Percentiles rank a stretch among this genome's conserved stretches.
phyloP scores from a whole-genome alignment of 2,888 invertebrate genomes.

The Heliconius cydno region DNA sequence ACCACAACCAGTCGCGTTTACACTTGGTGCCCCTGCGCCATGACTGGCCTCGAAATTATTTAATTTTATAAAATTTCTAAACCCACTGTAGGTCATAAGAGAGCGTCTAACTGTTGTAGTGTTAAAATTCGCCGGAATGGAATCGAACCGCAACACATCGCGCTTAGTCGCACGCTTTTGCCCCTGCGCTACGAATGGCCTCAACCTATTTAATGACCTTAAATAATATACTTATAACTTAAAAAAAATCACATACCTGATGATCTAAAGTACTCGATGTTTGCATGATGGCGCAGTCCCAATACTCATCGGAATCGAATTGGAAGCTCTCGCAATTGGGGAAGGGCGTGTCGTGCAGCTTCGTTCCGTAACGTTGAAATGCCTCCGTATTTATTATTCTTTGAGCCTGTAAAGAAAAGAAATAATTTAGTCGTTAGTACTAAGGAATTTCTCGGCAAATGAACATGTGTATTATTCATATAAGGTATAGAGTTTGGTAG shows the following conservation, averaged over 20 bases:
- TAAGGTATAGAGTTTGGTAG: no score
- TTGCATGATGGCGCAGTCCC: conserved; percentile 88
- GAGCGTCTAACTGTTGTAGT: neutral
- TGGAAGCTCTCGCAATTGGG: conserved; percentile 86
- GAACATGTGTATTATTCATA: no score
- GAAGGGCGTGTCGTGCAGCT: conserved; percentile 80
- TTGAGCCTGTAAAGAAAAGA: conserved; percentile 59
- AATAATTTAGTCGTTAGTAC: neutral
- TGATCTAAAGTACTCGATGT: conserved; percentile 89
- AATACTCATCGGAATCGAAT: conserved; percentile 87
- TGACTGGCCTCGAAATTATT: no score
- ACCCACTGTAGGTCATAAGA: neutral
- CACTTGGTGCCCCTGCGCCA: no score
- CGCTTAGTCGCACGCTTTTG: no score
- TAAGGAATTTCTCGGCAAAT: neutral
- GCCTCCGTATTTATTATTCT: conserved; percentile 67
- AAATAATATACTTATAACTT: no score
- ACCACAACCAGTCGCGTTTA: no score
- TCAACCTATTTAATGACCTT: no score
- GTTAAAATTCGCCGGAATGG: no score
- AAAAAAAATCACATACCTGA: conserved; percentile 66
- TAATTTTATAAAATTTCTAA: neutral
- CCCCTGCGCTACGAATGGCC: no score
- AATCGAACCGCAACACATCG: no score
- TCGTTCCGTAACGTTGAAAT: conserved; percentile 69